These are phyloP conservation scores for Endomychus coccineus DNA, from an alignment of 2,888 invertebrate species.

Conservation along the genomic window DNA sequence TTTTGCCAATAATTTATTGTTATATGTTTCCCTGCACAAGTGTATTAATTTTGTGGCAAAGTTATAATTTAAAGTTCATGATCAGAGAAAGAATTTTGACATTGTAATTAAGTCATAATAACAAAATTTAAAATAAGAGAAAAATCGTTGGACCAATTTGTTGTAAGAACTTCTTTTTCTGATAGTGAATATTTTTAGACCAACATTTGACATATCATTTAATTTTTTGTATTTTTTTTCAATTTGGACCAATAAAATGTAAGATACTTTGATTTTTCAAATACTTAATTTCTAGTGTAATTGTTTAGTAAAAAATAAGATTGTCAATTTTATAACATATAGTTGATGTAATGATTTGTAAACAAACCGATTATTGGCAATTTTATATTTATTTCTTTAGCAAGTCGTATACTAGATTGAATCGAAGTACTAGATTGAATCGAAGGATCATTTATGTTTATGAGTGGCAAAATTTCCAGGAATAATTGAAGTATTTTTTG, in stretches of 20 bases:
- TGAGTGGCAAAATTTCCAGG: no score
- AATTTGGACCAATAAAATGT: constrained; percentile 24
- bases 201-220: constrained; percentile 34
- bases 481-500: no score
- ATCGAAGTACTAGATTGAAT: no score
- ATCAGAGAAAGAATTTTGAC: constrained; percentile 16
- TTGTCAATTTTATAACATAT: constrained; percentile 18
- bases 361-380: constrained; percentile 39
- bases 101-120: constrained; percentile 3
- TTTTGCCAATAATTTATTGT: constrained; percentile 40
- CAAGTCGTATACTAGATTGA: no score
- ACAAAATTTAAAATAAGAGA: constrained; percentile 2
- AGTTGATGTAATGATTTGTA: constrained; percentile 12
- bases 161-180: constrained; percentile 17
- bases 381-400: constrained; percentile 37
- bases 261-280: no score
- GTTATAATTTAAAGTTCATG: no score
- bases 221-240: constrained; percentile 24
- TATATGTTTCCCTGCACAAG: not conserved
- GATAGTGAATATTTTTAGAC: constrained; percentile 22
- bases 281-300: constrained; percentile 11
- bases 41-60: not conserved
- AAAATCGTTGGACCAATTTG: constrained; percentile 20
- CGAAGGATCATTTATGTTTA: no score
- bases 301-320: constrained; percentile 12